phyloP scores from a whole-genome alignment of 2,113 vertebrate species.

The Gopherus flavomarginatus region DNA sequence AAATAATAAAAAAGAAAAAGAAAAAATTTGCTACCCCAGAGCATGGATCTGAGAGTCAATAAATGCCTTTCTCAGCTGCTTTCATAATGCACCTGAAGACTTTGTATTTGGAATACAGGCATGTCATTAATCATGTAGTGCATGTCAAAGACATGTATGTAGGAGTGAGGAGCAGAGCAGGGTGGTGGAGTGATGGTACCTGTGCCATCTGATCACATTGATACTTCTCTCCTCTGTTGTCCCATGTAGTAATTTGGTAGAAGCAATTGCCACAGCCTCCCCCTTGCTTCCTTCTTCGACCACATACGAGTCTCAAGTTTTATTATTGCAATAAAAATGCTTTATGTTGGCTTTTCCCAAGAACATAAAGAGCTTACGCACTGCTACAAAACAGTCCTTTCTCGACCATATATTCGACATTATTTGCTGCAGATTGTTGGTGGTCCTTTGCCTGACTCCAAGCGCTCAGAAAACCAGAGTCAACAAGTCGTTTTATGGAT shows the following conservation, averaged over 20 bases:
- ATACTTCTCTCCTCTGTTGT: not conserved
- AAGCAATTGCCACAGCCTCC: not conserved
- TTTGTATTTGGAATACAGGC: not conserved
- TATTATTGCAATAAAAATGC: conserved; percentile 42
- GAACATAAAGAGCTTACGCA: not conserved
- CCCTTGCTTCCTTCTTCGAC: not conserved
- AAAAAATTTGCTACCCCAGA: not conserved
- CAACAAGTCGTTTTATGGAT: not conserved
- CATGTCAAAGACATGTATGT: not conserved
- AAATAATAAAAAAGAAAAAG: not conserved
- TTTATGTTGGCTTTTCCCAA: conserved; percentile 50
- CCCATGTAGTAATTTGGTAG: not conserved
- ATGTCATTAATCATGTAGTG: not conserved
- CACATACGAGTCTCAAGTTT: conserved; percentile 25
- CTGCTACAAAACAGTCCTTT: not conserved
- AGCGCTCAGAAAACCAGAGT: not conserved
- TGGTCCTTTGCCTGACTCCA: not conserved
- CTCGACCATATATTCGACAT: not conserved
- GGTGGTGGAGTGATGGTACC: not conserved
- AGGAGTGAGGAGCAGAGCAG: not conserved
- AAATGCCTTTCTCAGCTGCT: not conserved
- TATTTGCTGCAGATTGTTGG: conserved; percentile 1
- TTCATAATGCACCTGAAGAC: not conserved
- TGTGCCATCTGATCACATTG: not conserved
- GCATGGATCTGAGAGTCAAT: not conserved